Evolutionary conservation across 2,797 vertebrate genomes (phyloP).

Genomic region (Agapornis canus): DNA sequence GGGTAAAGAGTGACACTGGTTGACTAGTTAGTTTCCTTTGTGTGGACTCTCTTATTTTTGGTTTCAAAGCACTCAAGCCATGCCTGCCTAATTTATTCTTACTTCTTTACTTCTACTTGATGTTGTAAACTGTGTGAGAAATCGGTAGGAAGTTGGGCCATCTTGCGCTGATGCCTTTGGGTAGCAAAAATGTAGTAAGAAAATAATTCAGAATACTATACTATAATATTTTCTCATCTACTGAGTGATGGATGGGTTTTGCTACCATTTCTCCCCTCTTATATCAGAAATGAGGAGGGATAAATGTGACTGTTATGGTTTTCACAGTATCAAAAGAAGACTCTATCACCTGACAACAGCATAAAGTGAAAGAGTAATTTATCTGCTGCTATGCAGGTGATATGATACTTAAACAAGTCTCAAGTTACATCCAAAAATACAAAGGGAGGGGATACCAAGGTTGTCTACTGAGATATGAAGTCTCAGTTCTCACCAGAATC

Average conservation of each 20-base stretch:
- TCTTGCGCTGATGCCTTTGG: neutral
- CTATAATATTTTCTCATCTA: neutral
- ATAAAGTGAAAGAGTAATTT: neutral
- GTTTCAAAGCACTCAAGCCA: neutral
- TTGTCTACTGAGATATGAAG: neutral
- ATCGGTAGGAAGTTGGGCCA: neutral
- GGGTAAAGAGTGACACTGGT: neutral
- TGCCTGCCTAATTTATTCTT: neutral
- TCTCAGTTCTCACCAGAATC: neutral
- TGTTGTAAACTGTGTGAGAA: neutral
- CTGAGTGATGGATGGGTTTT: neutral
- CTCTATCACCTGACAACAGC: neutral
- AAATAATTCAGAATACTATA: neutral
- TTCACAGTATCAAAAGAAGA: neutral
- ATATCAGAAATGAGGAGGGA: neutral
- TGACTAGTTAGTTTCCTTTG: neutral
- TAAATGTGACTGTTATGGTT: neutral
- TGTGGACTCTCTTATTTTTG: neutral
- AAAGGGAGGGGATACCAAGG: neutral
- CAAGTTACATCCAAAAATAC: neutral
- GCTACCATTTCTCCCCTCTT: neutral
- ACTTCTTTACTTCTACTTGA: neutral
- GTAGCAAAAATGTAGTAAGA: neutral
- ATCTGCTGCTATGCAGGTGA: neutral
- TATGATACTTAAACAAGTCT: neutral